Conservation (phyloP, 2,113 vertebrate species). For the Pandion haliaetus region DNA sequence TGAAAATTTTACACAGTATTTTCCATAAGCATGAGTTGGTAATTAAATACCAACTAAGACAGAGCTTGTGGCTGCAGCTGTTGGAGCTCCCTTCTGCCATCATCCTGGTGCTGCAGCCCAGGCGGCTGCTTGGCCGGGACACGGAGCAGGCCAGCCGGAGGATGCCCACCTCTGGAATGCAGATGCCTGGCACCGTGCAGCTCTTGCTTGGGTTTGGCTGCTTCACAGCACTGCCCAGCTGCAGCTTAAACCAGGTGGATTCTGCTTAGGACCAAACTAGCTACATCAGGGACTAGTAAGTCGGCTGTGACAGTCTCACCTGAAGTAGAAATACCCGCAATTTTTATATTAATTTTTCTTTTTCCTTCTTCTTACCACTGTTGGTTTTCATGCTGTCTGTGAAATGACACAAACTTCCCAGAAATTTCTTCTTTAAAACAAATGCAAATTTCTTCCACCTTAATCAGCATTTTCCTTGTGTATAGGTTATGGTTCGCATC, state of each 20-base stretch:
- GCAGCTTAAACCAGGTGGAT: neutral
- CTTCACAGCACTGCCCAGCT: neutral
- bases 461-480: neutral
- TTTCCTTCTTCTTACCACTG: neutral
- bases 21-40: neutral
- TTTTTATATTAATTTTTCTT: neutral
- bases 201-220: accelerated
- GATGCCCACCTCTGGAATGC: neutral
- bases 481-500: neutral
- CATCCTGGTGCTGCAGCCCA: neutral
- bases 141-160: accelerated
- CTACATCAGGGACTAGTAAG: accelerated
- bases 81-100: neutral
- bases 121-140: accelerated
- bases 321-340: neutral
- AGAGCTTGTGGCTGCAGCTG: neutral
- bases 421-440: neutral
- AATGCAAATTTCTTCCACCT: neutral
- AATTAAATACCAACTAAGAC: neutral
- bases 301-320: neutral
- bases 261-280: neutral
- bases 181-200: accelerated
- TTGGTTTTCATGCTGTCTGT: neutral
- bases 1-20: neutral
- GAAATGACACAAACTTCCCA: neutral